Evolutionary conservation across 2,113 vertebrate genomes (phyloP).

Genomic region (Brachyistius frenatus): DNA sequence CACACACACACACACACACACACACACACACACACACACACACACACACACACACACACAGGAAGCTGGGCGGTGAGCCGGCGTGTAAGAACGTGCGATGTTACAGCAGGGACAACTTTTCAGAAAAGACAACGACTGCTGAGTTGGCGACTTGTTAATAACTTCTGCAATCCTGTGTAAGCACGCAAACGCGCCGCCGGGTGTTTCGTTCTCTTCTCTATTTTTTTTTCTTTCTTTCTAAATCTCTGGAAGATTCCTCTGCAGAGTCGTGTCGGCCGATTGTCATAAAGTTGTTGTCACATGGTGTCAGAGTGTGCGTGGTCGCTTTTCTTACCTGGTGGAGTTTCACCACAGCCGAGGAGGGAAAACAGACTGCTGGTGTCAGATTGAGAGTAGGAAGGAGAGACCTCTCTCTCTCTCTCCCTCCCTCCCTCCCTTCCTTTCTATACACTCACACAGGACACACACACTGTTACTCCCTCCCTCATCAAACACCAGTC

Average conservation of each 20-base stretch:
- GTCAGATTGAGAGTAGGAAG: constrained; percentile 56
- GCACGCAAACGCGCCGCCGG: constrained; percentile 41
- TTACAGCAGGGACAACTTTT: constrained; percentile 18
- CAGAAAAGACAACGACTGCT: constrained; percentile 25
- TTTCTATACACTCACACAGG: neutral
- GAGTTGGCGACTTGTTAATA: constrained; percentile 62
- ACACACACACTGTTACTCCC: constrained; percentile 17
- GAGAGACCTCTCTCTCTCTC: constrained; percentile 37
- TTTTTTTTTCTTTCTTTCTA: neutral
- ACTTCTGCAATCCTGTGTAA: constrained; percentile 45
- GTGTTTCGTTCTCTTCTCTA: constrained; percentile 6
- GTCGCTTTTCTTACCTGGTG: constrained; percentile 67
- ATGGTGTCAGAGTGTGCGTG: constrained; percentile 22
- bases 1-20: neutral
- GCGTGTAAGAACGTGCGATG: neutral
- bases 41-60: neutral
- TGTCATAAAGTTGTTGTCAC: constrained; percentile 20
- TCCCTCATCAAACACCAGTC: constrained; percentile 31
- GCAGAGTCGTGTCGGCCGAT: neutral
- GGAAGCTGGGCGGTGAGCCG: neutral
- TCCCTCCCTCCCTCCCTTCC: constrained; percentile 32
- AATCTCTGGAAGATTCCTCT: neutral
- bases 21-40: neutral
- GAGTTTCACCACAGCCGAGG: constrained; percentile 37
- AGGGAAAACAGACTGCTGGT: constrained; percentile 29